Base-by-base conservation (phyloP, 64 coral and sea anemone species). In the Porites lutea region DNA sequence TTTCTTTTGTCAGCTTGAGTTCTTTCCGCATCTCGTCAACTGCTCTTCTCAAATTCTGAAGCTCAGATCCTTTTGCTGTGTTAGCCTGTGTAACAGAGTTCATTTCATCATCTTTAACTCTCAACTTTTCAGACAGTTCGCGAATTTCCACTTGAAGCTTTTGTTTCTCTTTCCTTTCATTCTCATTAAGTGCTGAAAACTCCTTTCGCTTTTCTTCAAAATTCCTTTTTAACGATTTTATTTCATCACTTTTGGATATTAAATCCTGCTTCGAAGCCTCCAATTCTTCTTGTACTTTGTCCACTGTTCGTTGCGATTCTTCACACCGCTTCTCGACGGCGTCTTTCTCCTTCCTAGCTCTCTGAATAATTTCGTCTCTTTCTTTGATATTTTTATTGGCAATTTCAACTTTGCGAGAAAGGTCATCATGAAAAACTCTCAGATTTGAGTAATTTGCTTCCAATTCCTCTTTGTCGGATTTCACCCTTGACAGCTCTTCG, bases 1-100 rank as follows among this genome's bases (percentile, higher is more conserved):
- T 91, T 7, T 90, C 51, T 44, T 89, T 70, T 6, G 79, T 72
- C 58, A 69, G 68, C 45, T 88, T 75, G 19, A 94, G 37, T 79
- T 97, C 95, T 65, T 64, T 78, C 16, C 89, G 76, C 67, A 97
- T 61, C 6, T 91, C 79, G n/a, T 94, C 75, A 68, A 97, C 80
- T 2, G 65, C 55, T 76, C 71, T 54, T 16, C 59, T 78, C 20
- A 97, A 82, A 6, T 78, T 83, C 46, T 93, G 79, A 1, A 79
- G 82, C 50, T 94, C 81, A 45, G 91, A 89, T 61, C 88, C 95
- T 59, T 79, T 82, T 22, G 69, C 74, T 65, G 82, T 67, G 16
- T 94, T 83, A n/a, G 81, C 22, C 5, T 94, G 46, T 13, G 60
- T 50, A 15, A 83, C 86, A 52, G 65, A 75, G 13, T 75, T 82